Percentiles rank a stretch among this genome's conserved stretches.
These are phyloP conservation scores for Crypturellus undulatus DNA, from an alignment of 2,113 vertebrate genomes.

Conservation along the genomic window DNA sequence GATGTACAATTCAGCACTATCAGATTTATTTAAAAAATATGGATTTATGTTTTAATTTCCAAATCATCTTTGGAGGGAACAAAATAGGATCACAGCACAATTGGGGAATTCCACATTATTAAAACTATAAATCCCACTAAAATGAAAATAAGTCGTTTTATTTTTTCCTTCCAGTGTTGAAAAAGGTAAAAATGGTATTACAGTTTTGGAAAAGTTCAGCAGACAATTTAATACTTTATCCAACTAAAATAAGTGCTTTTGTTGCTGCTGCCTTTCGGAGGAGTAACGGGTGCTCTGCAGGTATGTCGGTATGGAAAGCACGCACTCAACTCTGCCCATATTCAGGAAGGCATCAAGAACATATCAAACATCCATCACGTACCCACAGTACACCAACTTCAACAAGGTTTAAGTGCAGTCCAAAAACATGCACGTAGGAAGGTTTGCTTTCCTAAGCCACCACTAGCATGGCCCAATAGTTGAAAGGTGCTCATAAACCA, in stretches of 20 bases:
- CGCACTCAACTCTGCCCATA: neutral
- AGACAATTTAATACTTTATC: slow-evolving; percentile 3
- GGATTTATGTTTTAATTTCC: slow-evolving; percentile 77
- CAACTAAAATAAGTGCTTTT: neutral
- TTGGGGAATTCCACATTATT: slow-evolving; percentile 66
- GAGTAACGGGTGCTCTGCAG: neutral
- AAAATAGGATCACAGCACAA: slow-evolving; percentile 45
- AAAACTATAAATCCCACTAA: slow-evolving; percentile 74
- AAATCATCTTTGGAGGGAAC: slow-evolving; percentile 60
- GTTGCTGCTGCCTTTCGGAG: neutral
- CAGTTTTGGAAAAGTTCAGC: neutral
- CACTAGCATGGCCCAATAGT: neutral
- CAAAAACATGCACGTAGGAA: neutral
- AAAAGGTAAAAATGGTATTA: neutral
- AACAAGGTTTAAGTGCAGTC: neutral
- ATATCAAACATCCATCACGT: neutral
- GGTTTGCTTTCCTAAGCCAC: neutral
- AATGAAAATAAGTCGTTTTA: neutral
- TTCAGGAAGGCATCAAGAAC: neutral
- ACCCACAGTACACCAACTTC: neutral
- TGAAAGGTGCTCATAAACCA: neutral
- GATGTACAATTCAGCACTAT: slow-evolving; percentile 43
- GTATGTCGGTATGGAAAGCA: neutral
- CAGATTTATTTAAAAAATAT: slow-evolving; percentile 63
- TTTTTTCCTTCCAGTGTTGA: neutral